Evolutionary conservation across 2,797 vertebrate genomes (phyloP).

Genomic region (Rhynchonycteris naso): DNA sequence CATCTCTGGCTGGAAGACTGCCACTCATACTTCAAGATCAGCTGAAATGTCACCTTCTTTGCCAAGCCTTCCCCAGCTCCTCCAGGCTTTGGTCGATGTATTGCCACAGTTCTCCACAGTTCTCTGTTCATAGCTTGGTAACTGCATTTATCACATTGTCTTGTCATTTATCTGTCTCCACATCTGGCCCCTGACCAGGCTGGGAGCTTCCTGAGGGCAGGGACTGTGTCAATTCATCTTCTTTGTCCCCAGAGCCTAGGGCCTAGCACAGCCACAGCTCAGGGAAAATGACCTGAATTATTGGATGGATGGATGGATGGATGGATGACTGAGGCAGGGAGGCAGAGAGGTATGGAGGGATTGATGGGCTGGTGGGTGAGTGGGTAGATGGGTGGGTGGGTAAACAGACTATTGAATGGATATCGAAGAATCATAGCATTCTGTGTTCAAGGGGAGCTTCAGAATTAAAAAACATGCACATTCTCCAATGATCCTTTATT

Average conservation of each 20-base stretch:
- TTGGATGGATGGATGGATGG: neutral
- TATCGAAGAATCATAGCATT: neutral
- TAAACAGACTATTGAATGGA: neutral
- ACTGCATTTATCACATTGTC: conserved; percentile 5
- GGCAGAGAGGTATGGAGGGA: neutral
- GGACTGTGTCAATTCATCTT: conserved; percentile 14
- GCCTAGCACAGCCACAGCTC: neutral
- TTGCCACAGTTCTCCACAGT: conserved; percentile 39
- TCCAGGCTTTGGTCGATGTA: conserved; percentile 33
- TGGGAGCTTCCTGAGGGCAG: conserved; percentile 26
- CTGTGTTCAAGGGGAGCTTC: neutral
- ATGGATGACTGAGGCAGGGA: neutral
- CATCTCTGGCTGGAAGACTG: neutral
- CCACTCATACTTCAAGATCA: conserved; percentile 62
- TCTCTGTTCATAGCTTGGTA: conserved; percentile 32
- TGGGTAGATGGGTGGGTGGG: neutral
- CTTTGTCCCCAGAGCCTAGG: neutral
- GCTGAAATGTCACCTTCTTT: conserved; percentile 58
- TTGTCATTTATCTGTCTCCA: conserved; percentile 53
- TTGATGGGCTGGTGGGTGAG: neutral
- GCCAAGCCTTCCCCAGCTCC: conserved; percentile 47
- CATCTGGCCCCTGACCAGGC: neutral
- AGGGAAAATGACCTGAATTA: neutral
- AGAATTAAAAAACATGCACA: neutral
- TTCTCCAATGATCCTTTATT: neutral